Conservation (phyloP, 1,140 invertebrate species). For the Diachasma alloeum region DNA sequence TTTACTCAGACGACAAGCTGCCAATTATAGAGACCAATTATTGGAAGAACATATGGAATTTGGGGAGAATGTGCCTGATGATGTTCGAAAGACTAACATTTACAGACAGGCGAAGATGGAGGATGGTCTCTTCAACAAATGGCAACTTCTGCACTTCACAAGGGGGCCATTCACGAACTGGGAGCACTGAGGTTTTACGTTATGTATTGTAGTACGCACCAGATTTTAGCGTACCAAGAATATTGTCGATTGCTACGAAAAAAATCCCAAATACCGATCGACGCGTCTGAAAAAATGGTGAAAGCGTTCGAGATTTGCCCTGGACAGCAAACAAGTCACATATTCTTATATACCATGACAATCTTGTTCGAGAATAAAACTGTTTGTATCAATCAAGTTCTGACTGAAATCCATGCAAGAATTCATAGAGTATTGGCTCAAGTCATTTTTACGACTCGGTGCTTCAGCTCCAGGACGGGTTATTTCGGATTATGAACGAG, state of each 20-base stretch:
- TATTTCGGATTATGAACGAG: not conserved
- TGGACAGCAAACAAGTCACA: not conserved
- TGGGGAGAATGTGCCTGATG: not conserved
- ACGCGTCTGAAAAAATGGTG: not conserved
- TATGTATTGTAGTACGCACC: not conserved
- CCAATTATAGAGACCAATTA: not conserved
- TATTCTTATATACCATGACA: not conserved
- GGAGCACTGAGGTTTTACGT: not conserved
- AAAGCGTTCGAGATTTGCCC: not conserved
- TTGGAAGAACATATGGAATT: not conserved
- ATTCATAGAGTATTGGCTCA: not conserved
- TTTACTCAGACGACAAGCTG: not conserved
- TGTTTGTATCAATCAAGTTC: not conserved
- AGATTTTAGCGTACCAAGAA: not conserved
- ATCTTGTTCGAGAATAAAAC: not conserved
- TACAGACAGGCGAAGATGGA: not conserved
- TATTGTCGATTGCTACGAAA: not conserved
- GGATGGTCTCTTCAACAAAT: not conserved
- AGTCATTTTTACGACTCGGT: not conserved
- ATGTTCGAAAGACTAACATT: not conserved
- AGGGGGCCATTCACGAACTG: not conserved
- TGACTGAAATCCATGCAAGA: not conserved
- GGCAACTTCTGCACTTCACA: not conserved
- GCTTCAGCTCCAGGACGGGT: not conserved
- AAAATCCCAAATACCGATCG: not conserved